Base-by-base conservation (phyloP, 2,888 invertebrate genomes). In the Drosophila merina region DNA sequence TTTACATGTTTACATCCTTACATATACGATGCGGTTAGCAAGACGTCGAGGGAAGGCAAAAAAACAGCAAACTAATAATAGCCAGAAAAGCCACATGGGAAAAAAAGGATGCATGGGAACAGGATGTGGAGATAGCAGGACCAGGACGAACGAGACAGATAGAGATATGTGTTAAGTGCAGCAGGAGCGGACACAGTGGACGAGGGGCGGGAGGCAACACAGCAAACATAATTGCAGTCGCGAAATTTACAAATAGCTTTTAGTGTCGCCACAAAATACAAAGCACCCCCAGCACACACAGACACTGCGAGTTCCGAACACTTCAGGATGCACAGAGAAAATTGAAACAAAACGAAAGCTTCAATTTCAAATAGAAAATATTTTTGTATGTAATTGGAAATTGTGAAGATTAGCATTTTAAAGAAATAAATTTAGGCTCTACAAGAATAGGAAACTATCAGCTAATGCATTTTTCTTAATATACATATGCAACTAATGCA, bases 161-260 rank as follows among this genome's bases (percentile, higher is more conserved):
- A 44, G 50, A 52, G 38, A 30, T 36, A 48, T 74, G 66, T 74
- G 72, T 54, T 72, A 83, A 77, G 82, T 67, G 75, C 72, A 45
- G 40, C 57, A 44, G 44, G 2, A 44, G 25, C 44, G 25, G 10
- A 44, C 25, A 44, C 51, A 66, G 75, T 75, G 67, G 36, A 20
- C 20, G 25, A 9, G 28, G 10, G 30, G 36, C 14, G 5, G 28
- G 30, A 7, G 50, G 25, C 45, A 47, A 85, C 79, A 85, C 56
- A 85, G 88, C 86, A 83, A 86, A 86, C 85, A 86, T 86, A 88
- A 88, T 88, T 83, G 84, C 81, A 80, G 81, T 88, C 88, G 79
- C 85, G 76, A 88, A 83, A 86, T 86, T 86, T 86, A 86, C 85
- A 88, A 86, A 88, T 86, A 83, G 85, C 85, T 86, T 86, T 86